Base-by-base conservation (phyloP, 2,113 vertebrate genomes). In the Scalopus aquaticus region DNA sequence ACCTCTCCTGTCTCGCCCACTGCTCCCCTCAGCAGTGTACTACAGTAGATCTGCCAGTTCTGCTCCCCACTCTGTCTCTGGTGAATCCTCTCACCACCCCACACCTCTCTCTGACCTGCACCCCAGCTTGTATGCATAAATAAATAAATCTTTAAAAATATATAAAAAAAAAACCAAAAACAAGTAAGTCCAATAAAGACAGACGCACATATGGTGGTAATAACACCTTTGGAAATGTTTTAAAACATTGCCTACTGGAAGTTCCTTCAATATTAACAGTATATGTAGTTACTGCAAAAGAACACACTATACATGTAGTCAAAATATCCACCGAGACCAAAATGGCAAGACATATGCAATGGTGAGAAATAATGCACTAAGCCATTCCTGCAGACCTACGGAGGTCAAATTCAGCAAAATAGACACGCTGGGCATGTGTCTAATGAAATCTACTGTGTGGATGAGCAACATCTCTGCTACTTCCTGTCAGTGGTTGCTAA, bases 361-460 rank as follows among this genome's bases (percentile, higher is more conserved):
- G 35, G 65, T 82, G 37, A 95, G 86, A 88, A 93, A 76, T 35
- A 80, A 88, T 20, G 3, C n/a, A 46, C 26, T 19, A 72, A 62
- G 24, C 39, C 32, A 81, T 44, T 42, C 67, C 82, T 24, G 78
- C 64, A 93, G 88, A 51, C 19, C 44, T 56, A 73, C 17, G 2
- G 65, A 67, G 79, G 80, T 56, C 70, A 93, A 95, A 56, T 15
- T 79, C 96, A 54, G 87, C 91, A 39, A 95, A 97, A 64, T 6
- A 56, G 39, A 35, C 69, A 8, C 19, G 56, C n/a, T n/a, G 58
- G 62, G 12, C 85, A 81, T 70, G 80, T 77, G 92, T 96, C 83
- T 93, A 95, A 94, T 89, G 95, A 97, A 98, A 83, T 16, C 32
- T 37, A 51, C n/a, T 56, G 62, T 84, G 81, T 44, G 96, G 94